Percentiles rank a stretch among this genome's conserved stretches.
Evolutionary conservation across 2,888 invertebrate species (phyloP).

Genomic region (Lithosia quadra): DNA sequence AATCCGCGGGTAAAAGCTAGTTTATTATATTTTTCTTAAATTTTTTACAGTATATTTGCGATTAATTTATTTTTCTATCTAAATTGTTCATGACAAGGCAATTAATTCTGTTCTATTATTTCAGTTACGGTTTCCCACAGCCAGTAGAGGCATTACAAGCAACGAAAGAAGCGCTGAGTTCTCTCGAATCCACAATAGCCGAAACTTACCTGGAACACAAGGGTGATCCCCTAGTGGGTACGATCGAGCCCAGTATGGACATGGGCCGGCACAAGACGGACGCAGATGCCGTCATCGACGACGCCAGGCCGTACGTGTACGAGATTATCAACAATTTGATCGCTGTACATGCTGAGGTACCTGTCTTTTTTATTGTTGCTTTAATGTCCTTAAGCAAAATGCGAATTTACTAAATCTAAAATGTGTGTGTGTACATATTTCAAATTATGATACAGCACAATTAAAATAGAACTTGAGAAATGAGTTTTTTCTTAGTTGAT

Average conservation of each 20-base stretch:
- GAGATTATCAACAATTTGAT: slow-evolving; percentile 94
- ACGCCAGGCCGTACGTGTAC: slow-evolving; percentile 95
- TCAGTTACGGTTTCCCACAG: slow-evolving; percentile 91
- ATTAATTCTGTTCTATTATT: not conserved
- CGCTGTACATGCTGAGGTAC: slow-evolving; percentile 92
- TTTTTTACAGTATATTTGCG: no score
- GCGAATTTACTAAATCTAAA: no score
- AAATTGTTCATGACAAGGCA: no score
- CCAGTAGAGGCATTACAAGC: slow-evolving; percentile 90
- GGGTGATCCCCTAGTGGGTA: slow-evolving; percentile 97
- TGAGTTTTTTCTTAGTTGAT: no score
- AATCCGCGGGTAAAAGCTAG: no score
- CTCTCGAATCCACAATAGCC: slow-evolving; percentile 88
- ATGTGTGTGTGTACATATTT: no score
- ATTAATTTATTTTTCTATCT: no score
- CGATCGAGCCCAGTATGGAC: slow-evolving; percentile 98
- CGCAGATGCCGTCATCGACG: slow-evolving; percentile 90
- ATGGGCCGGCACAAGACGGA: slow-evolving; percentile 95
- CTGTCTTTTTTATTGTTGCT: slow-evolving; percentile 28
- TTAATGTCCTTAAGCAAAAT: not conserved
- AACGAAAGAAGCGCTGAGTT: slow-evolving; percentile 88
- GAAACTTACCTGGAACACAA: slow-evolving; percentile 96
- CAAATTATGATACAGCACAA: no score
- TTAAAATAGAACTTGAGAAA: no score
- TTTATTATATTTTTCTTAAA: no score